These are phyloP conservation scores for Bostrychus sinensis DNA, from an alignment of 2,113 vertebrate species.

Conservation along the genomic window DNA sequence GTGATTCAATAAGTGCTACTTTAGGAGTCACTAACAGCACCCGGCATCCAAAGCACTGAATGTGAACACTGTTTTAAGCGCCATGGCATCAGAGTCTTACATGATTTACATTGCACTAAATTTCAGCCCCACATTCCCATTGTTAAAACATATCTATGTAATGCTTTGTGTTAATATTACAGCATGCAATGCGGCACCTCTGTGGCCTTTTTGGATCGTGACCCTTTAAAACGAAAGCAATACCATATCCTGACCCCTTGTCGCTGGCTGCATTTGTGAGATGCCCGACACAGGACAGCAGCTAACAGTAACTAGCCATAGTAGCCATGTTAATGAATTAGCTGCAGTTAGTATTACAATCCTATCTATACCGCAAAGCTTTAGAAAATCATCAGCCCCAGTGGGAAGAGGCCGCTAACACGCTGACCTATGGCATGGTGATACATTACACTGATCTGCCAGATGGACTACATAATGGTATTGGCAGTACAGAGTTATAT, in stretches of 20 bases:
- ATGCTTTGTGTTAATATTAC: slow-evolving; percentile 16
- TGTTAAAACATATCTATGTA: slow-evolving; percentile 15
- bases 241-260: not conserved
- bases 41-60: slow-evolving; percentile 2
- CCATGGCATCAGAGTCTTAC: slow-evolving; percentile 5
- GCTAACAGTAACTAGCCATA: not conserved
- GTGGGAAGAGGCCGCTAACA: slow-evolving; percentile 4
- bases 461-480: slow-evolving; percentile 36
- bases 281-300: not conserved
- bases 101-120: slow-evolving; percentile 16
- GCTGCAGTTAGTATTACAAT: slow-evolving; percentile 4
- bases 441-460: slow-evolving; percentile 45
- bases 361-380: slow-evolving; percentile 6
- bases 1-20: not conserved
- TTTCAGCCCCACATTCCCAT: not conserved
- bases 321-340: slow-evolving; percentile 15
- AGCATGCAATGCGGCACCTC: slow-evolving; percentile 14
- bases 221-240: slow-evolving; percentile 13
- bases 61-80: slow-evolving; percentile 7
- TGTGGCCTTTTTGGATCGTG: slow-evolving; percentile 3
- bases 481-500: slow-evolving; percentile 22
- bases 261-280: not conserved
- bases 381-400: slow-evolving; percentile 14
- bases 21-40: slow-evolving; percentile 1
- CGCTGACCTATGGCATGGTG: slow-evolving; percentile 40